Evolutionary conservation across 2,888 invertebrate species (phyloP).

Genomic region (Pandemis cinnamomeana): DNA sequence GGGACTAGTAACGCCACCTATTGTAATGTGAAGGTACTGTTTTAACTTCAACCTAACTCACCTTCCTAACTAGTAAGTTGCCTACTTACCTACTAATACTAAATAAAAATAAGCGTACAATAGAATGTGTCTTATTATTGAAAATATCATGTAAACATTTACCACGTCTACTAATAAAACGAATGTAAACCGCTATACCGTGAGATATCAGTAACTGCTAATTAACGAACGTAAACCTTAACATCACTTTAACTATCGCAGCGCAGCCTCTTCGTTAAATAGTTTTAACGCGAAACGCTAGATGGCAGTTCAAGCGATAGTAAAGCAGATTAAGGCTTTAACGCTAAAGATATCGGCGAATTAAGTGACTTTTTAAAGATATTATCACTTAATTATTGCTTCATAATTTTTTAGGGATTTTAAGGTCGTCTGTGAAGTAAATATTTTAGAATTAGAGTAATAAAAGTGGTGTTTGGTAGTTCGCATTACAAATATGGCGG

Average conservation of each 20-base stretch:
- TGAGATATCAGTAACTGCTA: constrained; percentile 17
- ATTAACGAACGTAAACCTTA: constrained; percentile 30
- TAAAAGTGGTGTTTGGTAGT: constrained; percentile 46
- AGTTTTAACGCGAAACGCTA: constrained; percentile 44
- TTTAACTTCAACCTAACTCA: constrained; percentile 30
- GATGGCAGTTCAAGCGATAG: constrained; percentile 58
- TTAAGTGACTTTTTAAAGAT: not conserved
- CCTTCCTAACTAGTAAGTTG: constrained; percentile 1
- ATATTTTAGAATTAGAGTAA: not conserved
- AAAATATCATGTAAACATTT: not conserved
- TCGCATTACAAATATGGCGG: constrained; percentile 68
- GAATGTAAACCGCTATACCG: not conserved
- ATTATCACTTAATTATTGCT: not conserved
- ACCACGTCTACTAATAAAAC: not conserved
- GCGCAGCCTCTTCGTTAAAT: constrained; percentile 34
- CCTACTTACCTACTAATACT: not conserved
- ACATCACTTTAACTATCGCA: constrained; percentile 8
- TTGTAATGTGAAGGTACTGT: constrained; percentile 16
- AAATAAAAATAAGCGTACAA: not conserved
- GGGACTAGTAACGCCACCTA: constrained; percentile 54
- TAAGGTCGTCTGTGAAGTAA: too few relatives aligned
- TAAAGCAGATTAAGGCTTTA: constrained; percentile 70
- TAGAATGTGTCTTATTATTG: not conserved
- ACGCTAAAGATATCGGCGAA: constrained; percentile 44
- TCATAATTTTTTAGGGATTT: not conserved